Evolutionary conservation across 2,888 invertebrate genomes (phyloP).

Genomic region (Stratiomys singularior): DNA sequence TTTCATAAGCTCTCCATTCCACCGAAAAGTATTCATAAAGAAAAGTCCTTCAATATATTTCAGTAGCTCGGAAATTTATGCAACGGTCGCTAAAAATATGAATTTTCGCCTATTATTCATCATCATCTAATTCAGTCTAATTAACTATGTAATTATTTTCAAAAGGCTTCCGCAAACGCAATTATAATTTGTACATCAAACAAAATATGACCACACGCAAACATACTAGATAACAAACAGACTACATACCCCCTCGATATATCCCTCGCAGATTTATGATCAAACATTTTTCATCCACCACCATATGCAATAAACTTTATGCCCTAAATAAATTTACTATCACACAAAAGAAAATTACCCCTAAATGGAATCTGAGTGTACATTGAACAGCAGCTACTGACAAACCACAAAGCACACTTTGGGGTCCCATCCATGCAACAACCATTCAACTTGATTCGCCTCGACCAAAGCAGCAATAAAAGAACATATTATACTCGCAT

Average conservation of each 20-base stretch:
- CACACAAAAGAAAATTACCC: slow-evolving; percentile 14
- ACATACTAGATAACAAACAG: too few relatives aligned
- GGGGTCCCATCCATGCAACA: background rate
- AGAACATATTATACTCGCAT: background rate
- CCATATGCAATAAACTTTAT: slow-evolving; percentile 16
- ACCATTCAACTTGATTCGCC: slow-evolving; percentile 8
- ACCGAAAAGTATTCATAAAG: too few relatives aligned
- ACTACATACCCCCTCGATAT: background rate
- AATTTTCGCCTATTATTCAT: too few relatives aligned
- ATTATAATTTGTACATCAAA: too few relatives aligned
- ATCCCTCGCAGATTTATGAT: slow-evolving; percentile 10
- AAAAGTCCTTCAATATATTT: too few relatives aligned
- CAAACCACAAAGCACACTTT: slow-evolving; percentile 33
- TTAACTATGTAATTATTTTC: too few relatives aligned
- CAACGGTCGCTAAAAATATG: too few relatives aligned
- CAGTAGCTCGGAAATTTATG: too few relatives aligned
- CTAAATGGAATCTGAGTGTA: background rate
- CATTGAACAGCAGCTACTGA: slow-evolving; percentile 18
- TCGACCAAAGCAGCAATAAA: slow-evolving; percentile 26
- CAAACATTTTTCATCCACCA: background rate
- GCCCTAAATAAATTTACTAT: slow-evolving; percentile 28
- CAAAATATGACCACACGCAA: too few relatives aligned
- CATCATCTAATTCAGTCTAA: too few relatives aligned
- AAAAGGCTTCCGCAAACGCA: too few relatives aligned
- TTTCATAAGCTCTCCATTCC: too few relatives aligned